Evolutionary conservation across 2,888 invertebrate species (phyloP).

Genomic region (Drosophila quinaria): DNA sequence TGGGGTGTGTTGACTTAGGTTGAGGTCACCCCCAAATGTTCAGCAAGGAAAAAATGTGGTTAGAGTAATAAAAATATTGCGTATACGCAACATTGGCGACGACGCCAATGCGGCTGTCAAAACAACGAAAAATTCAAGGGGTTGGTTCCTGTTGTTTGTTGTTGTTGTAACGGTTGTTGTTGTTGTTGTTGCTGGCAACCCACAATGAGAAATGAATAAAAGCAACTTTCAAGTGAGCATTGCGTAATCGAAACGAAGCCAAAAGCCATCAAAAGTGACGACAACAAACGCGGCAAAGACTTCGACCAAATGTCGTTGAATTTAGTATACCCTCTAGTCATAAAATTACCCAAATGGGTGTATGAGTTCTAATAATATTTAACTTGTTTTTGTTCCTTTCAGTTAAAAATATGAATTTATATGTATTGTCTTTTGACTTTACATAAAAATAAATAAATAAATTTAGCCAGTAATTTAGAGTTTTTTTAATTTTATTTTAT

Average conservation of each 20-base stretch:
- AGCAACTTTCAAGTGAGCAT: slow-evolving; percentile 59
- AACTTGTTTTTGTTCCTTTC: no score
- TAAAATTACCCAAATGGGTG: neutral
- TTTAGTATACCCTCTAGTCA: slow-evolving; percentile 22
- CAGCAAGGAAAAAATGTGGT: slow-evolving; percentile 27
- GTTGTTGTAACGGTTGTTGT: slow-evolving; percentile 9
- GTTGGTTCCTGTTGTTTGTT: slow-evolving; percentile 32
- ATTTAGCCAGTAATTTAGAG: no score
- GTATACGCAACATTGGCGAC: slow-evolving; percentile 66
- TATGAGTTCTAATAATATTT: no score
- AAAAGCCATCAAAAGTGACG: slow-evolving; percentile 48
- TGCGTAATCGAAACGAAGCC: slow-evolving; percentile 64
- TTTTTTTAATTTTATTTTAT: no score
- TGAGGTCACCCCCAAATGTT: slow-evolving; percentile 43
- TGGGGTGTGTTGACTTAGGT: slow-evolving; percentile 56
- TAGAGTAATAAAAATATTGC: slow-evolving; percentile 69
- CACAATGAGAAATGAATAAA: slow-evolving; percentile 53
- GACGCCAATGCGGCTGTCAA: slow-evolving; percentile 58
- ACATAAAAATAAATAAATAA: no score
- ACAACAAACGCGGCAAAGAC: slow-evolving; percentile 22
- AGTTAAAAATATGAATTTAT: no score
- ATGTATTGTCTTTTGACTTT: no score
- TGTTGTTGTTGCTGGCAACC: slow-evolving; percentile 45
- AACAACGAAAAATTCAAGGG: slow-evolving; percentile 40
- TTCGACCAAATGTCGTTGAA: slow-evolving; percentile 16